A percentile compares a stretch with the other conserved stretches of the same genome.
phyloP scores from a whole-genome alignment of 37 sponge, comb jelly and placozoan species.

The Bolinopsis microptera region DNA sequence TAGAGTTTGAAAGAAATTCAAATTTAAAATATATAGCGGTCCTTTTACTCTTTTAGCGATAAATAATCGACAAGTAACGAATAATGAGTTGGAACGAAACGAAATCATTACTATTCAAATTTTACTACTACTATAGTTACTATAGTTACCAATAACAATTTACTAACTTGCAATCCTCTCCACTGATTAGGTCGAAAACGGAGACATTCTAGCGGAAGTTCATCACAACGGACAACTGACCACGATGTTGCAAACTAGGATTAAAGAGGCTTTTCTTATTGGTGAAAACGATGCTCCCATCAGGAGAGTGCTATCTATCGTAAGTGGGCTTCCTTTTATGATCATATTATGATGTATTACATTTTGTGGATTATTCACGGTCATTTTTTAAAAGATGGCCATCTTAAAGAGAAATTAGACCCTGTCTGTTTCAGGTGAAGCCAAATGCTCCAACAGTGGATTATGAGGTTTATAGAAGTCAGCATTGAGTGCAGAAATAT shows the following conservation, averaged over 20 bases:
- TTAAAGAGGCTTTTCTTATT: not conserved
- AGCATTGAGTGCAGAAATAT: no score
- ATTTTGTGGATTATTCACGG: not conserved
- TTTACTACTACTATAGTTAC: no score
- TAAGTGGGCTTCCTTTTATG: not conserved
- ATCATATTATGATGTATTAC: no score
- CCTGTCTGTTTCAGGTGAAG: not conserved
- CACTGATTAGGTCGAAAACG: not conserved
- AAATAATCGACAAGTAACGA: no score
- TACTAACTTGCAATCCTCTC: no score
- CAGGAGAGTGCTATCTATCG: not conserved
- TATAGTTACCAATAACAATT: no score
- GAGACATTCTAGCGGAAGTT: slow-evolving; percentile 3
- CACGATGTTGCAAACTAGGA: not conserved
- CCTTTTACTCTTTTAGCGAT: no score
- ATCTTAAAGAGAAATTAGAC: not conserved
- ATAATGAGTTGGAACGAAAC: no score
- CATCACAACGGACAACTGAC: slow-evolving; percentile 45
- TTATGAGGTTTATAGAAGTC: not conserved
- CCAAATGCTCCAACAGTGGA: not conserved
- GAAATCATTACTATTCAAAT: no score
- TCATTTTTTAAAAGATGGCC: not conserved
- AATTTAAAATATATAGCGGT: not conserved
- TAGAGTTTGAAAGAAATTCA: not conserved
- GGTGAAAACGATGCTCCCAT: not conserved